phyloP scores from a whole-genome alignment of 2,888 invertebrate species.

The Timandra comae region DNA sequence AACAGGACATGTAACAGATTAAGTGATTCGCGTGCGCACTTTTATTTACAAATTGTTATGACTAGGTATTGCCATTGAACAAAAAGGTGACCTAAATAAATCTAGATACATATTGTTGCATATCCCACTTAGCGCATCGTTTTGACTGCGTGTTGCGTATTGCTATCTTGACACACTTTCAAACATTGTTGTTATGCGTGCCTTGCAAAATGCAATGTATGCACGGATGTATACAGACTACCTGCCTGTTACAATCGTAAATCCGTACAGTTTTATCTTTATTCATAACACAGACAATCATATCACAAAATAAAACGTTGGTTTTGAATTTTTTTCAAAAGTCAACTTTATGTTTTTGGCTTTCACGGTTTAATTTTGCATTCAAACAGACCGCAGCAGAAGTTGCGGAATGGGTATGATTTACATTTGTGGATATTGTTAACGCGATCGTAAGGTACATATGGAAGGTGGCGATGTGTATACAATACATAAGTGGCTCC shows the following conservation, averaged over 20 bases:
- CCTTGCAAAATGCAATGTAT: conserved; percentile 64
- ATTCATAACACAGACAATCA: conserved; percentile 1
- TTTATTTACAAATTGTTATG: no score
- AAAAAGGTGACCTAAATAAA: no score
- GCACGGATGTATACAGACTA: conserved; percentile 29
- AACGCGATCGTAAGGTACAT: conserved; percentile 17
- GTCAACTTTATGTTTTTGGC: conserved; percentile 16
- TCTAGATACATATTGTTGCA: no score
- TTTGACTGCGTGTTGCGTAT: conserved; percentile 41
- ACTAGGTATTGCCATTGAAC: no score
- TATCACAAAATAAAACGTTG: conserved; percentile 8
- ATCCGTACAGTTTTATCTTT: conserved; percentile 3
- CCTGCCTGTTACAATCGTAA: conserved; percentile 4
- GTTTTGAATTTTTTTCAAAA: no score
- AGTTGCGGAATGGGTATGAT: conserved; percentile 16
- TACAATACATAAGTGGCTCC: conserved; percentile 13
- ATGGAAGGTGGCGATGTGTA: conserved; percentile 21
- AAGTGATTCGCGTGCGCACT: no score
- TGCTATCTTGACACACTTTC: conserved; percentile 75
- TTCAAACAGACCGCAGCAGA: conserved; percentile 17
- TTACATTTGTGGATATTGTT: conserved; percentile 17
- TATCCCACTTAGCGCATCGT: conserved; percentile 49
- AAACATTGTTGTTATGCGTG: conserved; percentile 67
- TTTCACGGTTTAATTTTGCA: conserved; percentile 14
- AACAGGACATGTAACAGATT: no score